A percentile compares a stretch with the other conserved stretches of the same genome.
phyloP scores from a whole-genome alignment of 1,140 invertebrate genomes.

The Saccostrea glomerata region DNA sequence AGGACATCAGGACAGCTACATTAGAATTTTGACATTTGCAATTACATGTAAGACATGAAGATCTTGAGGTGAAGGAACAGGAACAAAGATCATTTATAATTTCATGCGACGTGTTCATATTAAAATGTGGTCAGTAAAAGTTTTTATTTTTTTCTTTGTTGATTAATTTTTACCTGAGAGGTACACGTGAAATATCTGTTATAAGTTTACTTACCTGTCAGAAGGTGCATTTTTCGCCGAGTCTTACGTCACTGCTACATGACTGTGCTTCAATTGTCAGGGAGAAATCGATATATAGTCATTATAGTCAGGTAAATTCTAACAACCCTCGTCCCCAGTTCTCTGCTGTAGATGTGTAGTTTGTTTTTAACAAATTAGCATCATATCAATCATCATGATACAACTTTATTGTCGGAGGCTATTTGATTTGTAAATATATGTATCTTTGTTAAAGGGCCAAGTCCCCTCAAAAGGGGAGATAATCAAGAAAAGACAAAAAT shows the following conservation, averaged over 20 bases:
- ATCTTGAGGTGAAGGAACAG: neutral
- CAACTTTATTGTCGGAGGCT: neutral
- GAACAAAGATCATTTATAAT: neutral
- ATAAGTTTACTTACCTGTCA: slow-evolving; percentile 5
- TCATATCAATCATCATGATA: neutral
- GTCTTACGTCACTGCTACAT: slow-evolving; percentile 13
- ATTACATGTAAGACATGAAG: neutral
- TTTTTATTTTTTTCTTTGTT: neutral
- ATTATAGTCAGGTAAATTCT: neutral
- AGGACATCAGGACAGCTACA: neutral
- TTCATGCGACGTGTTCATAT: neutral
- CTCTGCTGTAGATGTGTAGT: neutral
- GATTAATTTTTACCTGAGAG: neutral
- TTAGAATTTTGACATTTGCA: neutral
- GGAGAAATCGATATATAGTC: neutral
- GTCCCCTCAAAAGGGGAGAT: too few relatives aligned
- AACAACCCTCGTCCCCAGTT: neutral
- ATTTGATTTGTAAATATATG: neutral
- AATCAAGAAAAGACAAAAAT: too few relatives aligned
- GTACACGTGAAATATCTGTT: neutral
- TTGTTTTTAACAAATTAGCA: neutral
- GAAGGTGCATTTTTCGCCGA: neutral
- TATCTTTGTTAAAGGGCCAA: neutral
- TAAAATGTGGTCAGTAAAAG: neutral
- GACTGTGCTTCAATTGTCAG: neutral